These are phyloP conservation scores for Empidonax traillii DNA, from an alignment of 2,113 vertebrate genomes.

Conservation along the genomic window DNA sequence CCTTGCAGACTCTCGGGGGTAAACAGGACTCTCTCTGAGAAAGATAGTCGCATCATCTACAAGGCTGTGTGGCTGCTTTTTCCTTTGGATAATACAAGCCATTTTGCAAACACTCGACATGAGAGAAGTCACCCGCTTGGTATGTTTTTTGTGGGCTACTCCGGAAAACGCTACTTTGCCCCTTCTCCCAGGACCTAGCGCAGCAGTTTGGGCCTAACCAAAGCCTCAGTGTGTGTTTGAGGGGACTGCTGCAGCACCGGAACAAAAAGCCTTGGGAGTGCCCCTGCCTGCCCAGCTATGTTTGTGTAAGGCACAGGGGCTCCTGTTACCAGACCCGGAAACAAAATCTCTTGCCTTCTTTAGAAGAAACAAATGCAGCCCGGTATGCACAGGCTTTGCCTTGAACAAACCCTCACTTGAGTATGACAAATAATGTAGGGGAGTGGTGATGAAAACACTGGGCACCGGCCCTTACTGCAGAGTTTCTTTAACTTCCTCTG, in stretches of 20 bases:
- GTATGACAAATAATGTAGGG: constrained; percentile 37
- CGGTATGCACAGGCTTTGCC: not conserved
- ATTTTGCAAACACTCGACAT: not conserved
- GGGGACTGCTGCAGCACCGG: not conserved
- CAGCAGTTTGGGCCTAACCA: not conserved
- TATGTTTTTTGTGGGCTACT: not conserved
- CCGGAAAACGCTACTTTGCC: accelerated
- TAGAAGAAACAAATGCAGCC: constrained; percentile 28
- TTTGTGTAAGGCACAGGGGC: not conserved
- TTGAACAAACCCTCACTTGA: constrained; percentile 21
- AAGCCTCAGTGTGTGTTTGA: not conserved
- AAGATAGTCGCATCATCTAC: not conserved
- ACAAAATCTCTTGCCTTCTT: constrained; percentile 44
- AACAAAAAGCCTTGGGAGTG: not conserved
- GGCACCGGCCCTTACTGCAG: not conserved
- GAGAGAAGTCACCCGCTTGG: not conserved
- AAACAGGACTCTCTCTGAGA: not conserved
- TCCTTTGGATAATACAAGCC: not conserved
- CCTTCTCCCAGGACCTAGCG: not conserved
- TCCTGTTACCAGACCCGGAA: constrained; percentile 46
- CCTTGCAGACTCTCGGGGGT: not conserved
- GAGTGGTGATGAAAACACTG: constrained; percentile 11
- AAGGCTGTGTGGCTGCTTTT: not conserved
- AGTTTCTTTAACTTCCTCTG: constrained; percentile 11
- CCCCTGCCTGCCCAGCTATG: not conserved